Percentiles rank a stretch among this genome's conserved stretches.
These are phyloP conservation scores for Hystrix cristata DNA, from an alignment of 2,113 vertebrate genomes.

Conservation along the genomic window DNA sequence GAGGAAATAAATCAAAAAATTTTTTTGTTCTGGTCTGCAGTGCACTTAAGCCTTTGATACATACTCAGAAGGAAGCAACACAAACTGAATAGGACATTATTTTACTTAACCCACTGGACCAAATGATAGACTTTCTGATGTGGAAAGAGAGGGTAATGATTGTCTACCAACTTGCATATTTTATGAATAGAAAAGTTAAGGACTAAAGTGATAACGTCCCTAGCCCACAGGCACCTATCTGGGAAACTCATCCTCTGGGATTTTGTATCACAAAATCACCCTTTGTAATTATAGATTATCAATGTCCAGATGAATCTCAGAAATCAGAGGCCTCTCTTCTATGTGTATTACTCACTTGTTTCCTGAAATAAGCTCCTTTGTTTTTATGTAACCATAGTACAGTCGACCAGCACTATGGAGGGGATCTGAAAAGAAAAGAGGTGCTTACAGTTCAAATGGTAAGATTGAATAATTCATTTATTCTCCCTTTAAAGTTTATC, in stretches of 20 bases:
- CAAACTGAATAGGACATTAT: neutral
- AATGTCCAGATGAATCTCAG: neutral
- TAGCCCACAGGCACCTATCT: neutral
- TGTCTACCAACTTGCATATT: neutral
- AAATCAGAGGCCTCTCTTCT: neutral
- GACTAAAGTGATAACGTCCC: neutral
- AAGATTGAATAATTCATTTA: neutral
- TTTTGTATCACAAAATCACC: neutral
- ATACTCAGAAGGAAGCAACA: neutral
- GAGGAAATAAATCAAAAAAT: slow-evolving; percentile 43
- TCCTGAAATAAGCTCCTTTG: neutral
- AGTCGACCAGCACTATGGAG: neutral
- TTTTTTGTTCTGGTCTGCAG: neutral
- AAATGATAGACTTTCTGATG: slow-evolving; percentile 10
- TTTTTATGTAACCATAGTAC: neutral
- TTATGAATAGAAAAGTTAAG: slow-evolving; percentile 33
- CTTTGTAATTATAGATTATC: slow-evolving; percentile 5
- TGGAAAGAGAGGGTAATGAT: slow-evolving; percentile 44
- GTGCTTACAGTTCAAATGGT: neutral
- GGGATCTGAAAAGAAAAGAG: neutral
- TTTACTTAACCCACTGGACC: slow-evolving; percentile 36
- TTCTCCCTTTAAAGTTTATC: neutral
- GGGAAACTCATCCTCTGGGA: neutral
- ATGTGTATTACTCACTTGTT: neutral
- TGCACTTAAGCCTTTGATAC: neutral